phyloP scores from a whole-genome alignment of 2,797 vertebrate genomes.

The Lagorchestes hirsutus region DNA sequence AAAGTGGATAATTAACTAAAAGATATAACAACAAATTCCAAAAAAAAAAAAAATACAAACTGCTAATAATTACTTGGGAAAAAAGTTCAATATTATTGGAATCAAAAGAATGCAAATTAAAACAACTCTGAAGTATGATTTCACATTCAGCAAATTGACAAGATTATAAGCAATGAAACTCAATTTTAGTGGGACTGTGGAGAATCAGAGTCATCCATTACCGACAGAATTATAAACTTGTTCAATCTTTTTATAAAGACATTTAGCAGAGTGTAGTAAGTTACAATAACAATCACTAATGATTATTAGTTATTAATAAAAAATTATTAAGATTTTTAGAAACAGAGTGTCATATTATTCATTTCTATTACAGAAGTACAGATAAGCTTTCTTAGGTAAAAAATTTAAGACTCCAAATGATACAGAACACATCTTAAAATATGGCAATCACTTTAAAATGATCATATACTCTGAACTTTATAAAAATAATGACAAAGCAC shows the following conservation, averaged over 20 bases:
- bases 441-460: not conserved
- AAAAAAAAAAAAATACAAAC: too few relatives aligned
- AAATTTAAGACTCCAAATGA: conserved; percentile 5
- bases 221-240: not conserved
- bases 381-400: not conserved
- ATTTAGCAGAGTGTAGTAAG: not conserved
- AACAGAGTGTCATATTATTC: conserved; percentile 43
- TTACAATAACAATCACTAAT: conserved; percentile 21
- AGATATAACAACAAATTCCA: too few relatives aligned
- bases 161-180: not conserved
- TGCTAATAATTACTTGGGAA: not conserved
- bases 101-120: not conserved
- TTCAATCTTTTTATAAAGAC: not conserved
- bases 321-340: conserved; percentile 43
- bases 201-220: not conserved
- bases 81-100: not conserved
- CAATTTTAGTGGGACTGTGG: not conserved
- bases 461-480: not conserved
- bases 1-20: too few relatives aligned
- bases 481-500: conserved; percentile 45
- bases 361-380: conserved; percentile 44
- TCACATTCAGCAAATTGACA: not conserved
- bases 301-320: too few relatives aligned
- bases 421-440: not conserved
- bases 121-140: not conserved